These are phyloP conservation scores for Rhodophaea formosa DNA, from an alignment of 2,888 invertebrate species.

Conservation along the genomic window DNA sequence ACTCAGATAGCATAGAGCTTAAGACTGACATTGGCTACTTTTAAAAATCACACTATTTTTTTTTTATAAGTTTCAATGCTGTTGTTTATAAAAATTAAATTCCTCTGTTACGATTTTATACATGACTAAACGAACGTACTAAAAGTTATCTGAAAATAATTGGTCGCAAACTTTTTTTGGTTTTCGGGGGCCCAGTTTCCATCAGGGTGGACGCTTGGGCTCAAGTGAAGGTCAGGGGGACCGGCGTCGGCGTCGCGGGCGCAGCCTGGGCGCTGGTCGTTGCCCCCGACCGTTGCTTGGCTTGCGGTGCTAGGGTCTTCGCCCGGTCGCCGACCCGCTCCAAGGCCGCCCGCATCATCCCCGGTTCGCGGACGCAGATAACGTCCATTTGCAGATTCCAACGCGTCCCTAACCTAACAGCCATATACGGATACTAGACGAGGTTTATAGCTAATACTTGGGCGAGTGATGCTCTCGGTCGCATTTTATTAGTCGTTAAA, in stretches of 20 bases:
- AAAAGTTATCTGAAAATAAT: too few relatives aligned
- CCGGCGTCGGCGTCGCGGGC: constrained; percentile 56
- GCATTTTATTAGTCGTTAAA: neutral
- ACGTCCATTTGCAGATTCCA: constrained; percentile 61
- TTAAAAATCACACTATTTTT: too few relatives aligned
- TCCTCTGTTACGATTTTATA: too few relatives aligned
- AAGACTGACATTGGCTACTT: too few relatives aligned
- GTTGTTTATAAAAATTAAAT: too few relatives aligned
- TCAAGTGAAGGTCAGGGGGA: constrained; percentile 52
- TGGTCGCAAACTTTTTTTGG: neutral
- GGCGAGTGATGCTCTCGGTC: neutral
- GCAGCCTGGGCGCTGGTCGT: constrained; percentile 69
- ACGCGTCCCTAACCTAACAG: constrained; percentile 31
- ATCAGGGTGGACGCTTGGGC: constrained; percentile 36
- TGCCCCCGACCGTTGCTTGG: constrained; percentile 80
- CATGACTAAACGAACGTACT: too few relatives aligned
- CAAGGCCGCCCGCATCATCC: constrained; percentile 80
- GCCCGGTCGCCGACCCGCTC: constrained; percentile 78
- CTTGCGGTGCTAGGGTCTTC: constrained; percentile 77
- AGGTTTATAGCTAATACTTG: constrained; percentile 28
- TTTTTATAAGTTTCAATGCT: too few relatives aligned
- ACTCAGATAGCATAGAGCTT: too few relatives aligned
- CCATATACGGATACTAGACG: constrained; percentile 28
- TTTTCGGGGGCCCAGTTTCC: constrained; percentile 28
- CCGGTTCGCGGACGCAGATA: constrained; percentile 65